phyloP scores from a whole-genome alignment of 2,888 invertebrate genomes.

The Lepidochitona cinerea region DNA sequence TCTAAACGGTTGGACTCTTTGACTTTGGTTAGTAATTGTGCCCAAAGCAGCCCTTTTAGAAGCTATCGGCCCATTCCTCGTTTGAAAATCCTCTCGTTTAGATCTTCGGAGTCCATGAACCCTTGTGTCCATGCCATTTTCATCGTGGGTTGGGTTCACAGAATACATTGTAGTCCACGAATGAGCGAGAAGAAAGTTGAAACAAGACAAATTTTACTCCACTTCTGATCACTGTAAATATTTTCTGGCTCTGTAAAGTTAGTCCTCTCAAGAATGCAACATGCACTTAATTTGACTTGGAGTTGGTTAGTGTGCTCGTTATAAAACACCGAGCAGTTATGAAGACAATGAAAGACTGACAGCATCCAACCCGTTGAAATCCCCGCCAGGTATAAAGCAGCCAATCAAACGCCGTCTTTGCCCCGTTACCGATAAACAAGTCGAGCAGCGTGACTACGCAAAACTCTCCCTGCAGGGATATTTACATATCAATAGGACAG shows the following conservation, averaged over 20 bases:
- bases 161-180: not conserved
- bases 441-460: not conserved
- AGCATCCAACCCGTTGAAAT: slow-evolving; percentile 49
- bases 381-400: slow-evolving; percentile 52
- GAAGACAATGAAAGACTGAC: slow-evolving; percentile 3
- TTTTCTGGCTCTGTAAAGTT: not conserved
- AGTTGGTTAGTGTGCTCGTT: not conserved
- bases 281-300: too few relatives aligned
- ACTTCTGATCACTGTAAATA: not conserved
- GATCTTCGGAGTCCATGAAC: not conserved
- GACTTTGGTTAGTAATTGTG: slow-evolving; percentile 59
- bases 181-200: not conserved
- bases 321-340: not conserved
- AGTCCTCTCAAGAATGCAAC: not conserved
- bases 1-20: slow-evolving; percentile 60
- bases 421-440: not conserved
- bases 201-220: not conserved
- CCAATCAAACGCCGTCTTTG: slow-evolving; percentile 46
- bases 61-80: slow-evolving; percentile 25
- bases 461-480: not conserved
- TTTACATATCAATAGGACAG: not conserved
- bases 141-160: not conserved
- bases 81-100: slow-evolving; percentile 20
- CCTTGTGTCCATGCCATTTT: not conserved
- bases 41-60: slow-evolving; percentile 62